Evolutionary conservation across 2,797 vertebrate genomes (phyloP).

Genomic region (Lepidocolaptes lacrymiger): DNA sequence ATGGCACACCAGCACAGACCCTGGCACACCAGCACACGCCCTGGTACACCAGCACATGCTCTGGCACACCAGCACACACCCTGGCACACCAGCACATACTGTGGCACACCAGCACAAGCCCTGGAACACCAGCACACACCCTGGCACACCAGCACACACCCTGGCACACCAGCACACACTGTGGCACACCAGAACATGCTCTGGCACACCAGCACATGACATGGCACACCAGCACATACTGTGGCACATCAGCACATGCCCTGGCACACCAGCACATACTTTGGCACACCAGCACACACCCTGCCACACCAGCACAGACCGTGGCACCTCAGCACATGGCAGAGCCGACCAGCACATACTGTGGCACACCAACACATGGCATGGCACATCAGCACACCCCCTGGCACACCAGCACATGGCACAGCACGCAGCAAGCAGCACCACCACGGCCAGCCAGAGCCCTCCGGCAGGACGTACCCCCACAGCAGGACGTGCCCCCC

Average conservation of each 20-base stretch:
- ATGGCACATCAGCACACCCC: background rate
- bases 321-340: too few relatives aligned
- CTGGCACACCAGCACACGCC: background rate
- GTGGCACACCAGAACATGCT: too few relatives aligned
- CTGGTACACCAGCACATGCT: too few relatives aligned
- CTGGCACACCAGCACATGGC: background rate
- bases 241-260: background rate
- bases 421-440: background rate
- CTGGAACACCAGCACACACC: too few relatives aligned
- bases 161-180: too few relatives aligned
- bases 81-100: background rate
- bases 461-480: background rate
- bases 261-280: background rate
- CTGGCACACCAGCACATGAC: too few relatives aligned
- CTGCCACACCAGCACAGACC: too few relatives aligned
- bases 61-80: background rate
- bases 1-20: background rate
- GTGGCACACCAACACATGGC: background rate
- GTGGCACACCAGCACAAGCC: too few relatives aligned
- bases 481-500: background rate
- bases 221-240: too few relatives aligned
- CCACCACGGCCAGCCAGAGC: background rate
- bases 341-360: background rate
- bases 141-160: too few relatives aligned
- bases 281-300: fast-evolving